Percentiles rank a stretch among this genome's conserved stretches.
These are phyloP conservation scores for Umimayanthus chanpuru DNA, from an alignment of 92 coral and sea anemone genomes.

Conservation along the genomic window DNA sequence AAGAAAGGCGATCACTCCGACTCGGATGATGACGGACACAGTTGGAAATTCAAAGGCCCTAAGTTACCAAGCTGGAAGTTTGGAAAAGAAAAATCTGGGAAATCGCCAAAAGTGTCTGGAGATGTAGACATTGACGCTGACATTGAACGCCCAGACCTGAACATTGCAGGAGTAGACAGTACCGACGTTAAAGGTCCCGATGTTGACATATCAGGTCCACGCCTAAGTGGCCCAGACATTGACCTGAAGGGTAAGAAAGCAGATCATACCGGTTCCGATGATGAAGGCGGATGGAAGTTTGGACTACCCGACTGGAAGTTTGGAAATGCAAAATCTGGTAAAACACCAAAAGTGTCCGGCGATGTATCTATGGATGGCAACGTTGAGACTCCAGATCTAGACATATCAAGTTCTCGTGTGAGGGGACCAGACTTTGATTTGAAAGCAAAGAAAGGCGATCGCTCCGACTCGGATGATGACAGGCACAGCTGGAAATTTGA, in stretches of 20 bases:
- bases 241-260: too few relatives aligned
- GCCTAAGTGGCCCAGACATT: too few relatives aligned
- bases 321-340: too few relatives aligned
- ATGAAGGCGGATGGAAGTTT: too few relatives aligned
- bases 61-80: not conserved
- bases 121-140: not conserved
- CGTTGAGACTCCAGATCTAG: not conserved
- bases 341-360: too few relatives aligned
- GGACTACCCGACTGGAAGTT: too few relatives aligned
- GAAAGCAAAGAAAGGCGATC: constrained; percentile 3
- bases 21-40: not conserved
- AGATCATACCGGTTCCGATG: too few relatives aligned
- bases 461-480: constrained; percentile 15
- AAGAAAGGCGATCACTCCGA: not conserved
- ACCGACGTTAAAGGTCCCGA: not conserved
- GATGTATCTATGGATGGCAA: too few relatives aligned
- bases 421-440: constrained; percentile 12
- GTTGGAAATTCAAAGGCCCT: not conserved
- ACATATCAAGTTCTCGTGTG: not conserved
- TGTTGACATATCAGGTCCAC: not conserved
- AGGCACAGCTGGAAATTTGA: not conserved
- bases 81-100: not conserved
- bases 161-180: not conserved
- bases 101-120: not conserved
- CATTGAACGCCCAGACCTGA: not conserved